A percentile compares a stretch with the other conserved stretches of the same genome.
Evolutionary conservation across 2,888 invertebrate genomes (phyloP).

Genomic region (Polymixis flavicincta): DNA sequence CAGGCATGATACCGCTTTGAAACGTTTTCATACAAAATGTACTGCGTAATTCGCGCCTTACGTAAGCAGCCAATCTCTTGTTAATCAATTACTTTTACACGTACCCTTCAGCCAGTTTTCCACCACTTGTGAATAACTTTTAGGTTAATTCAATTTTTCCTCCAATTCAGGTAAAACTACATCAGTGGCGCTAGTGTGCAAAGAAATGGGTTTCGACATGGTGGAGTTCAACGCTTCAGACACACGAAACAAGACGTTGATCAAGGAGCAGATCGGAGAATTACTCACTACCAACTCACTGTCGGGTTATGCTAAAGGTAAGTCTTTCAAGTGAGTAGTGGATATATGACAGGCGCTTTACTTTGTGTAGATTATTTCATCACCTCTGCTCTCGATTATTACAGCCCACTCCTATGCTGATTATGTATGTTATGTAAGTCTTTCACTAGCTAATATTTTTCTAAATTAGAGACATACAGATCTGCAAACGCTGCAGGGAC

Average conservation of each 20-base stretch:
- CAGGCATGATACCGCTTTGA: too few relatives aligned
- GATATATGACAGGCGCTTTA: too few relatives aligned
- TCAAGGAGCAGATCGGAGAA: conserved; percentile 96
- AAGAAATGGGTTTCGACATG: conserved; percentile 96
- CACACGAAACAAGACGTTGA: conserved; percentile 96
- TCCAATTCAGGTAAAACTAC: conserved; percentile 94
- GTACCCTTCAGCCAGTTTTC: not conserved
- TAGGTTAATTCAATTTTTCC: not conserved
- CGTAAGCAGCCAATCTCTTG: not conserved
- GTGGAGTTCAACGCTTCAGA: conserved; percentile 99
- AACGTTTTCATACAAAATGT: too few relatives aligned
- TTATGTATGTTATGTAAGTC: too few relatives aligned
- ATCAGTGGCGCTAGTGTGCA: conserved; percentile 96
- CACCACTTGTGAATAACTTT: too few relatives aligned
- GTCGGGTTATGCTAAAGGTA: conserved; percentile 93
- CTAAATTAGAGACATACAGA: not conserved
- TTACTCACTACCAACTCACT: conserved; percentile 94
- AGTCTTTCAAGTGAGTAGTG: not conserved
- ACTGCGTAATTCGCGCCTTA: too few relatives aligned
- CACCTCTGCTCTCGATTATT: too few relatives aligned
- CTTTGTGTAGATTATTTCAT: too few relatives aligned
- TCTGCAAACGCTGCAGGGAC: not conserved
- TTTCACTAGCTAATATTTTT: not conserved
- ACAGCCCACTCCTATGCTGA: too few relatives aligned
- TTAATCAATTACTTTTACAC: not conserved